phyloP scores from a whole-genome alignment of 2,113 vertebrate genomes.

The Leuciscus idus region DNA sequence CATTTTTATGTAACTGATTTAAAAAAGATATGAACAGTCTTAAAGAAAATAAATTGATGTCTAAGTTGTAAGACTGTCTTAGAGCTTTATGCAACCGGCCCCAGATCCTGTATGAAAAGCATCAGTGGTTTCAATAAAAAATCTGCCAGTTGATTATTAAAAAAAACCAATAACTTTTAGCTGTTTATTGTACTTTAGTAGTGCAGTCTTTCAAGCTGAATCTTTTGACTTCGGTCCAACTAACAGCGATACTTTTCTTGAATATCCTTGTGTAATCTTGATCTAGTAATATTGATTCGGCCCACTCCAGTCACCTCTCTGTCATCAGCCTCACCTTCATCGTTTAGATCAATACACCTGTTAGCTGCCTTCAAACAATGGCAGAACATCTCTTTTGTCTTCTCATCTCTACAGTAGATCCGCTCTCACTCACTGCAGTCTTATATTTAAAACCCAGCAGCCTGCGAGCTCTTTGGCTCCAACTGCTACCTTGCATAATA shows the following conservation, averaged over 20 bases:
- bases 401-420: slow-evolving; percentile 12
- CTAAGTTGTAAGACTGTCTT: no score
- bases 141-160: no score
- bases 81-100: no score
- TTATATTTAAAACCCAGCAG: slow-evolving; percentile 21
- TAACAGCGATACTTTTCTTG: not conserved
- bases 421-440: slow-evolving; percentile 24
- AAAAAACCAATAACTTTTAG: not conserved
- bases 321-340: not conserved
- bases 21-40: no score
- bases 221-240: not conserved
- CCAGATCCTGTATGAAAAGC: no score
- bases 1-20: no score
- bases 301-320: slow-evolving; percentile 23
- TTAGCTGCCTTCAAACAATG: slow-evolving; percentile 21
- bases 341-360: slow-evolving; percentile 38
- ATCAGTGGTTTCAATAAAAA: no score
- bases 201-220: no score
- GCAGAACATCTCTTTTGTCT: not conserved
- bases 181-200: not conserved
- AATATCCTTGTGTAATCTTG: not conserved
- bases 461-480: not conserved
- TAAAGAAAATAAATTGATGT: no score
- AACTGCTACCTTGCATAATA: not conserved
- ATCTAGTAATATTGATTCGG: not conserved